Evolutionary conservation across 2,113 vertebrate genomes (phyloP).

Genomic region (Lutjanus erythropterus): DNA sequence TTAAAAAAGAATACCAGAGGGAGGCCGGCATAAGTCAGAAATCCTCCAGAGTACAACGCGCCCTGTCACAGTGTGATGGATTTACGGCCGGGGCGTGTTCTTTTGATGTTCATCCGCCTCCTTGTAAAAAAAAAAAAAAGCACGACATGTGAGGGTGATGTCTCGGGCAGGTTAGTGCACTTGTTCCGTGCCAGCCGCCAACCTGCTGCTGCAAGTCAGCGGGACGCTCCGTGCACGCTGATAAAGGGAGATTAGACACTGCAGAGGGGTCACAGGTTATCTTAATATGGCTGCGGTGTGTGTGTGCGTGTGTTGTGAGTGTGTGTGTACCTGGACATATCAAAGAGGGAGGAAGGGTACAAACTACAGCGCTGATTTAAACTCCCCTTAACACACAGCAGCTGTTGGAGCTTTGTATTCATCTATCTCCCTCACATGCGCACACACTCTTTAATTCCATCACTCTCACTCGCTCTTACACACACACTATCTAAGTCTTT

Average conservation of each 20-base stretch:
- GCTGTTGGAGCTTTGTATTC: conserved; percentile 57
- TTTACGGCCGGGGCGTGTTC: conserved; percentile 24
- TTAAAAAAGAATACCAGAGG: conserved; percentile 15
- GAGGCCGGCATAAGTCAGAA: conserved; percentile 5
- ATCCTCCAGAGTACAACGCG: neutral
- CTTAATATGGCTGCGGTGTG: conserved; percentile 47
- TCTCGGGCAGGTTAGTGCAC: conserved; percentile 55
- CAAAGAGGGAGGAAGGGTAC: conserved; percentile 37
- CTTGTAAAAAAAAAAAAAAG: too few species aligned
- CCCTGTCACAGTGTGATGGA: conserved; percentile 30
- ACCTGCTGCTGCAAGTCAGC: conserved; percentile 48
- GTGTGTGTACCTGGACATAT: conserved; percentile 38
- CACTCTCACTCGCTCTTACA: conserved; percentile 11
- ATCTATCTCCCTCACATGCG: conserved; percentile 22
- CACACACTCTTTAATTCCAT: conserved; percentile 20
- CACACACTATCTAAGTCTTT: conserved; percentile 10
- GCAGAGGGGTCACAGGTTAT: conserved; percentile 73
- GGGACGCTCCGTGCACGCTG: conserved; percentile 17
- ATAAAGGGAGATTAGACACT: conserved; percentile 60
- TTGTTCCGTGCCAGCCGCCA: conserved; percentile 44
- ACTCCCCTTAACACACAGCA: conserved; percentile 52
- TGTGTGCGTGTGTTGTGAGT: conserved; percentile 12
- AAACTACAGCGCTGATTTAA: conserved; percentile 47
- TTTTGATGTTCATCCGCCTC: conserved; percentile 19
- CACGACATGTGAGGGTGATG: conserved; percentile 12